Evolutionary conservation across 1,140 invertebrate genomes (phyloP).

Genomic region (Harpegnathos saltator): DNA sequence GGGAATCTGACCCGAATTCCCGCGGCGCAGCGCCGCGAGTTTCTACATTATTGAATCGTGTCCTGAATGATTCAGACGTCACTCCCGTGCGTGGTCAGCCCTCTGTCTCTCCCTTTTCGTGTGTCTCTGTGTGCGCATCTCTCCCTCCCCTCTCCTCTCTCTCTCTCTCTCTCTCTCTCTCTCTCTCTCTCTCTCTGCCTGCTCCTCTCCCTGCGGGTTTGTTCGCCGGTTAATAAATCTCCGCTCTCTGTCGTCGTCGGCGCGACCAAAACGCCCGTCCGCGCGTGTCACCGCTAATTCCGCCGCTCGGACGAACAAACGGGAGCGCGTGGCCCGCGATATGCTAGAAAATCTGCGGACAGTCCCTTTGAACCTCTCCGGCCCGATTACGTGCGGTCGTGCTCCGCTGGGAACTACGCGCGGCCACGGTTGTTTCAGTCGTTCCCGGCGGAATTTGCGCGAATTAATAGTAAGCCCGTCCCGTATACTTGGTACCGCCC

Average conservation of each 20-base stretch:
- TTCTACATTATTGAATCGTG: slow-evolving; percentile 70
- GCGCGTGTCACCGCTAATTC: slow-evolving; percentile 69
- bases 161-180: slow-evolving; percentile 36
- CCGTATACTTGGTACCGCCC: background rate
- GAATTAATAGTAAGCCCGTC: slow-evolving; percentile 42
- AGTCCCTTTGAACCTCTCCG: slow-evolving; percentile 46
- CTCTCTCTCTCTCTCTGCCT: slow-evolving; percentile 39
- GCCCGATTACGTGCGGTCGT: slow-evolving; percentile 36
- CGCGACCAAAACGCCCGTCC: slow-evolving; percentile 58
- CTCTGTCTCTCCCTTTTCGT: slow-evolving; percentile 37
- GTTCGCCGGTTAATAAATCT: slow-evolving; percentile 66
- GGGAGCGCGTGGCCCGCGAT: slow-evolving; percentile 36
- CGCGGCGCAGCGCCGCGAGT: slow-evolving; percentile 52
- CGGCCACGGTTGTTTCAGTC: slow-evolving; percentile 35
- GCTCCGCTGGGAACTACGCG: slow-evolving; percentile 19
- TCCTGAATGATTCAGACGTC: slow-evolving; percentile 71
- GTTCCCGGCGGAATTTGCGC: slow-evolving; percentile 27
- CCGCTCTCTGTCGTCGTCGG: slow-evolving; percentile 41
- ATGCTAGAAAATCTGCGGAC: slow-evolving; percentile 51
- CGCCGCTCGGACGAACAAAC: slow-evolving; percentile 64
- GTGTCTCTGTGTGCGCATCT: background rate
- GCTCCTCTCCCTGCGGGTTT: slow-evolving; percentile 42
- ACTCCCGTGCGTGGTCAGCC: slow-evolving; percentile 30
- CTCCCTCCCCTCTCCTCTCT: background rate
- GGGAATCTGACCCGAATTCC: slow-evolving; percentile 70